phyloP scores from a whole-genome alignment of 2,888 invertebrate species.

The Drosophila merina region DNA sequence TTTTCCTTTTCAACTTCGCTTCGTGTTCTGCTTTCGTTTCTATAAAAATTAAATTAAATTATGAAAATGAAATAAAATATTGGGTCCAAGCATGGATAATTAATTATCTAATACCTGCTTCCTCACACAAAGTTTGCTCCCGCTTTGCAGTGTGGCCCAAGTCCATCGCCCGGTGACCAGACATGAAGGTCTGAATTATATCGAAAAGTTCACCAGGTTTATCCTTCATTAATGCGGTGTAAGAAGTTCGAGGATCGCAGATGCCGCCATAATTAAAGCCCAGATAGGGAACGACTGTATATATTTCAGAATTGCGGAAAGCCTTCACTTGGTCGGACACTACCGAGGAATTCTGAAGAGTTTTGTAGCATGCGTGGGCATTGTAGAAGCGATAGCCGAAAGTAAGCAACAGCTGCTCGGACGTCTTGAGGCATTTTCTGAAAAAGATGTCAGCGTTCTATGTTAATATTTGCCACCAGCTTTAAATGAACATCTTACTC shows the following conservation, averaged over 20 bases:
- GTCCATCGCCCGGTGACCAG: not conserved
- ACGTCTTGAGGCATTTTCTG: slow-evolving; percentile 4
- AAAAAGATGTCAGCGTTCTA: too few relatives aligned
- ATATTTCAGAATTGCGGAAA: not conserved
- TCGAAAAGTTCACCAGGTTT: not conserved
- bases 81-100: too few relatives aligned
- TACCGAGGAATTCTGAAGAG: not conserved
- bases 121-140: not conserved
- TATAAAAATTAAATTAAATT: not conserved
- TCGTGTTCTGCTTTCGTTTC: not conserved
- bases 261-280: slow-evolving; percentile 5
- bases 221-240: not conserved
- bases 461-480: not conserved
- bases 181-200: slow-evolving; percentile 7
- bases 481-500: slow-evolving; percentile 52
- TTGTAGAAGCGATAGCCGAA: slow-evolving; percentile 48
- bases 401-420: slow-evolving; percentile 11
- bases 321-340: not conserved
- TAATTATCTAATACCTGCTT: not conserved
- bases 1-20: too few relatives aligned
- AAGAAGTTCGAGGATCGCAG: not conserved
- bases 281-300: slow-evolving; percentile 26
- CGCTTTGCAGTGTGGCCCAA: not conserved
- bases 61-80: too few relatives aligned
- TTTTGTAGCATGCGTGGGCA: slow-evolving; percentile 16